phyloP scores from a whole-genome alignment of 2,888 invertebrate genomes.

The Drosophila falleni region DNA sequence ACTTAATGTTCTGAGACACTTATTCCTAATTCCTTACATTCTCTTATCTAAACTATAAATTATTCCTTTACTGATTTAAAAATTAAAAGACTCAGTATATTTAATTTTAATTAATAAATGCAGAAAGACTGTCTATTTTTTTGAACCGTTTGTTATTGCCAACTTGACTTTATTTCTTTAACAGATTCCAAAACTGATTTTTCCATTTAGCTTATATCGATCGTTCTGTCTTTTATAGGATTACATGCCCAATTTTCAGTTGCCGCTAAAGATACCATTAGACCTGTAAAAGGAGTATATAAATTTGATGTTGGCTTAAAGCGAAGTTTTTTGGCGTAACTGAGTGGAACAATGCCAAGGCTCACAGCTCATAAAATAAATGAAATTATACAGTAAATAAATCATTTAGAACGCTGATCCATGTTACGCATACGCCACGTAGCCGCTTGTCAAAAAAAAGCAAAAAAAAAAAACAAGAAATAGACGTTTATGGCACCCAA shows the following conservation, averaged over 20 bases:
- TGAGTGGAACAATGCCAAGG: background rate
- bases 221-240: background rate
- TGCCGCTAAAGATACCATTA: background rate
- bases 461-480: background rate
- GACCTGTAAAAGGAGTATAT: background rate
- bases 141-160: too few relatives aligned
- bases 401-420: slow-evolving; percentile 64
- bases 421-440: slow-evolving; percentile 61
- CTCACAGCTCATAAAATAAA: slow-evolving; percentile 58
- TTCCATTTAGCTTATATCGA: background rate
- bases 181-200: too few relatives aligned
- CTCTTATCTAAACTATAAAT: too few relatives aligned
- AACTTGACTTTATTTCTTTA: background rate
- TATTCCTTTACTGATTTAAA: too few relatives aligned
- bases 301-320: slow-evolving; percentile 1
- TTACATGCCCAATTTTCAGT: background rate
- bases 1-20: too few relatives aligned
- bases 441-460: slow-evolving; percentile 11
- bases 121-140: background rate
- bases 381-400: slow-evolving; percentile 72
- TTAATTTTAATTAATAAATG: background rate
- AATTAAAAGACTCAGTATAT: too few relatives aligned
- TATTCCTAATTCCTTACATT: too few relatives aligned
- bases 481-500: slow-evolving; percentile 49
- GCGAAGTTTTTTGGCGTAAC: background rate